Base-by-base conservation (phyloP, 2,113 vertebrate species). In the Hippocampus barbouri region DNA sequence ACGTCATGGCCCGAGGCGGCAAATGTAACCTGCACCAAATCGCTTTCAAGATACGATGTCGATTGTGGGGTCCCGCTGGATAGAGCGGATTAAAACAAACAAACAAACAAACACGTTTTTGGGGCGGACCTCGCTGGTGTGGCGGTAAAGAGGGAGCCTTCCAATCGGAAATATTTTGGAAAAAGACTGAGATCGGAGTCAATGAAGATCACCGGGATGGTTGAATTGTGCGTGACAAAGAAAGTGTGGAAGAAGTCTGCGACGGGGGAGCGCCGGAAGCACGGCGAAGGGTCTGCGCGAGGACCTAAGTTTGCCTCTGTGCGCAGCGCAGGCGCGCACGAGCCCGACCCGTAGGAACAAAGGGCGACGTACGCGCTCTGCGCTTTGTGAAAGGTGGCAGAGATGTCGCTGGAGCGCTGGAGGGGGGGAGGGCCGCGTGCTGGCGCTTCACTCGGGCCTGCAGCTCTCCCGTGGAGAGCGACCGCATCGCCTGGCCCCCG, bases 391-490 rank as follows among this genome's bases (percentile, higher is more conserved):
- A 49, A 51, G 79, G 63, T 71, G 60, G 59, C 23, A 25, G 70
- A 78, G 76, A 51, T 54, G 65, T 34, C 18, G 56, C 57, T 77
- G 79, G 74, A 54, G 65, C 21, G 57, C 59, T 76, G 79, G 79
- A 72, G 83, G 86, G 75, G 85, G 83, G 81, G 15, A 15, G 1
- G 41, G 41, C 41, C 9, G 11, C 41, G 14, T 49, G 84, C 83
- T 80, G 12, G 81, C 43, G 79, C 81, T 80, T 88, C 86, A 90
- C 77, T 87, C 81, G 89, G 86, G 86, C 87, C 87, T 87, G 84
- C 85, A 87, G 87, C 77, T 87, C 89, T 89, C 89, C 89, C 77
- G 88, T 84, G 84, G 88, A 86, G 89, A 85, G 79, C 89, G 89
- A 91, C 88, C 25, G 25, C 25, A 25, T n/a, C n/a, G n/a, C n/a